Base-by-base conservation (phyloP, 2,797 vertebrate genomes). In the Gambelia wislizenii region DNA sequence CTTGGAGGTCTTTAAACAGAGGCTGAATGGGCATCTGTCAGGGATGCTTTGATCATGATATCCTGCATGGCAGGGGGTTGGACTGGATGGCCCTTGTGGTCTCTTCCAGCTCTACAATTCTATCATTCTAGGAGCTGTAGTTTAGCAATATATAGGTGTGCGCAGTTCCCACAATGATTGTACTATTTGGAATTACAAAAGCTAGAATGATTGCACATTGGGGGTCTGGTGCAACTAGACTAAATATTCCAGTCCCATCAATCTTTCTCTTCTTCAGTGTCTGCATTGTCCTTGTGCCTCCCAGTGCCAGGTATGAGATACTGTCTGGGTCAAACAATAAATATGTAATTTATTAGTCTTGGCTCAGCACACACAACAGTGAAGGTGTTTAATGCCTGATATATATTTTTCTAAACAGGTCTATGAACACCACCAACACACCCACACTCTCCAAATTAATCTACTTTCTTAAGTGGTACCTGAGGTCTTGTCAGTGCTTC, bases 361-460 rank as follows among this genome's bases (percentile, higher is more conserved):
- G 92, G 94, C 92, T 93, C 89, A 90, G 92, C 83, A 89, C 64
- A 67, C 39, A 0, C 76, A 93, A 80, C 89, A 87, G 89, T 94
- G 95, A 95, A 96, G 95, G 91, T 90, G 84, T 93, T 94, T 90
- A 91, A 20, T 72, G 76, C 91, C 89, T 91, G 87, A 95, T 95
- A 91, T 92, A 94, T 94, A n/a, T 91, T 89, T 44, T 86, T 13
- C 42, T 16, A 82, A 84, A 87, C 88, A 89, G 20, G 90, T 92
- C 91, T 93, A 91, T 1, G 6, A 80, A 84, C 77, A 91, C 84
- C 91, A 89, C 25, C 78, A 91, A 84, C 81, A 84, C 92, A 89
- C 49, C 84, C 44, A 49, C 52, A 74, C 3, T 84, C 92, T 88
- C 88, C 0, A 3, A 8, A 93, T 91, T 85, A 89, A 93, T 92